Evolutionary conservation across 2,797 vertebrate species (phyloP), one percentile per base, ranked within the genome.

Genomic region (Rhynchonycteris naso): DNA sequence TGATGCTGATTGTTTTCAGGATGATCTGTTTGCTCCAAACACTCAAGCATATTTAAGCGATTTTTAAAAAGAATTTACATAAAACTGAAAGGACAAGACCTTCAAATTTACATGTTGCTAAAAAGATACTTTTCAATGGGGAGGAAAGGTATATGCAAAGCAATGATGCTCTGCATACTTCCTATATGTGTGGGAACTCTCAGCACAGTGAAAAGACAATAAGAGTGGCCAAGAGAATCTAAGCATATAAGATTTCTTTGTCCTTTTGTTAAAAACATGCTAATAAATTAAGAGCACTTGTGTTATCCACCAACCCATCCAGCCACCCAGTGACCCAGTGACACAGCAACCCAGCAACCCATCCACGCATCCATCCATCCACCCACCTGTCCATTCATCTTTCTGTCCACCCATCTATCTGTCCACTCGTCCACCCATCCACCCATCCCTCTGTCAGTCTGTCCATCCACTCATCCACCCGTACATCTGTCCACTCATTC

Each of bases 51-150:
- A 76, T 76, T 87, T 65, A 22, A 92, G 26, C 33, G 90, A 16
- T 47, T 90, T 88, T 80, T 72, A 2, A 38, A 88, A 89, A 56
- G 80, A 52, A 35, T 11, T 22, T 74, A 74, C 2, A 9, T 75
- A 72, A 74, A 83, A 50, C 58, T 59, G 26, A n/a, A 82, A 72
- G 87, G 86, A 86, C 18, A 86, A 92, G 72, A 81, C n/a, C 63
- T 94, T 84, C 43, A 91, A 69, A 74, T 19, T 72, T 83, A 61
- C 2, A 33, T 71, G 85, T 90, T 65, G 63, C 15, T 85, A 21
- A 50, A 85, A 90, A 90, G 10, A 47, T 69, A 26, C 15, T 80
- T 66, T 91, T 93, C 26, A 91, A 3, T 16, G 13, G n/a, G n/a
- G 30, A 59, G 50, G 30, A 78, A 91, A 87, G 26, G 5, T 89